Base-by-base conservation (phyloP, 2,888 invertebrate genomes). In the Pristionchus mayeri region DNA sequence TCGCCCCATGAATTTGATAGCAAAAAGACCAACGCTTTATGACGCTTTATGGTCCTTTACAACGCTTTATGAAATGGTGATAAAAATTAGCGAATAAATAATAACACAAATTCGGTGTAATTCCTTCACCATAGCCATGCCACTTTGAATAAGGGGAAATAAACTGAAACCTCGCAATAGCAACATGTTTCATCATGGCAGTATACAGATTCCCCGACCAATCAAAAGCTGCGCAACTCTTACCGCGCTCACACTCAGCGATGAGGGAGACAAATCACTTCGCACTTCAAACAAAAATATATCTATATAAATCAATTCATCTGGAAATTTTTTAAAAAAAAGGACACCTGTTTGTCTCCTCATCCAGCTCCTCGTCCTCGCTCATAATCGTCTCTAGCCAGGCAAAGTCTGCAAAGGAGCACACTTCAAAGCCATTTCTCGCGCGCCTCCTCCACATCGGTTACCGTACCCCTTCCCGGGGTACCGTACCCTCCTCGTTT, bases 351-450 rank as follows among this genome's bases (percentile, higher is more conserved):
- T 30, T 44, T 24, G 80, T 34, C 48, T 63, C 82, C 48, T 82
- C 82, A 48, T 82, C 82, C 57, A 40, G 71, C 16, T 75, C 84
- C 57, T 84, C 84, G 13, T 84, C 84, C 57, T 84, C 84, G 4
- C 44, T 44, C 16, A 30, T 52, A 24, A 84, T 57, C 50, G 54
- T 84, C 52, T 84, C 84, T 40, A 80, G 52, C 80, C 50, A 76
- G 30, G 52, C 80, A 44, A 80, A 40, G 40, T 80, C 80, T 80
- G 76, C 34, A 78, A 78, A 9, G 4, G 6, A 1, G 34, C 63
- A 34, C 27, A 30, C 6, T 34, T 63, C 34, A 30, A 40, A 67
- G 18, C 30, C 37, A 67, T n/a, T 30, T 37, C 40, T 30, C 37
- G 3, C 30, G 18, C n/a, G 21, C 6, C 24, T 24, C 11, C 24